Conservation (phyloP, 2,113 vertebrate species). For the Dissostichus mawsoni region DNA sequence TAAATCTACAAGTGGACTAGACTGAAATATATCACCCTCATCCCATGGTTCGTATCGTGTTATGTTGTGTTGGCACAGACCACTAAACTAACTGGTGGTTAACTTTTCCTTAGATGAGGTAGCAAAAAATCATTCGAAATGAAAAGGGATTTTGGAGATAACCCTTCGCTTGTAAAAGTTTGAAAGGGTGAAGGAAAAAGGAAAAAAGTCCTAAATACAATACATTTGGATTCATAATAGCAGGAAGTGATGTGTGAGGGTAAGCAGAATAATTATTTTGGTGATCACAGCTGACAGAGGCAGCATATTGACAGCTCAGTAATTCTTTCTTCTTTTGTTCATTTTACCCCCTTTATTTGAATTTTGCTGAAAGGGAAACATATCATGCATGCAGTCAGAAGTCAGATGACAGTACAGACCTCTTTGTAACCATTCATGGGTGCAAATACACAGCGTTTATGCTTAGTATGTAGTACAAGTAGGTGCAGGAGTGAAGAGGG, state of each 20-base stretch:
- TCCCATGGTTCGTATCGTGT: not conserved
- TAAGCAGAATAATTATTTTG: too few relatives aligned
- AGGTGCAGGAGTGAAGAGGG: not conserved
- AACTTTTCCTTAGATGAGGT: too few relatives aligned
- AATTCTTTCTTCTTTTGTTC: too few relatives aligned
- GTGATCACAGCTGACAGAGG: too few relatives aligned
- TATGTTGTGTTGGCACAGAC: not conserved
- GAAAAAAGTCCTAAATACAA: too few relatives aligned
- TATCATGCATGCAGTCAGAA: not conserved
- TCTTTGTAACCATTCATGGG: not conserved
- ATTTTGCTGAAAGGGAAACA: not conserved
- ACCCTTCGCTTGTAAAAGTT: too few relatives aligned
- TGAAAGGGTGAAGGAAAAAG: too few relatives aligned
- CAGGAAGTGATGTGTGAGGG: too few relatives aligned
- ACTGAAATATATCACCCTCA: not conserved
- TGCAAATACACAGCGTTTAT: constrained; percentile 6
- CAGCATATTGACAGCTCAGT: too few relatives aligned
- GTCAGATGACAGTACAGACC: not conserved
- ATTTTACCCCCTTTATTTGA: not conserved
- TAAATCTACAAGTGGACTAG: constrained; percentile 10
- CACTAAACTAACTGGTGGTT: not conserved
- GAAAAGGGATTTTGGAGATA: too few relatives aligned
- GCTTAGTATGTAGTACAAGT: not conserved
- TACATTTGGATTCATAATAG: too few relatives aligned
- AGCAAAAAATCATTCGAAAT: too few relatives aligned